phyloP scores from a whole-genome alignment of 2,797 vertebrate species.

The Amniataba percoides region DNA sequence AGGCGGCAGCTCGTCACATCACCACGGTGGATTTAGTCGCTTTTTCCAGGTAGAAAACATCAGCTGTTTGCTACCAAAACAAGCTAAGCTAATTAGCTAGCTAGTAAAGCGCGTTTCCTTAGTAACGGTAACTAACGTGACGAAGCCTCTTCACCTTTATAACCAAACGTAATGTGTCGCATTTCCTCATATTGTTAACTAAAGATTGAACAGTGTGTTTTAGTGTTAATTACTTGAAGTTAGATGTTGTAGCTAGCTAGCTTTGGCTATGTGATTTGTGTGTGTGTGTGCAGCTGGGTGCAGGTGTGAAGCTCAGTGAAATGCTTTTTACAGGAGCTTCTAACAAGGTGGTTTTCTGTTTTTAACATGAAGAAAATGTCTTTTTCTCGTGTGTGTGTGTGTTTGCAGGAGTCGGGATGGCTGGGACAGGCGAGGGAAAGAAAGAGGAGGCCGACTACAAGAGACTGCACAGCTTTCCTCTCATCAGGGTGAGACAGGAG shows the following conservation, averaged over 20 bases:
- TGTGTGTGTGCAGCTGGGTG: slow-evolving; percentile 18
- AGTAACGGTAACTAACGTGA: background rate
- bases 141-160: background rate
- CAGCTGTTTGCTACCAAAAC: slow-evolving; percentile 61
- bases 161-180: accelerated
- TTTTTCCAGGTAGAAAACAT: slow-evolving; percentile 27
- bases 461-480: slow-evolving; percentile 95
- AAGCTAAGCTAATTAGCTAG: slow-evolving; percentile 71
- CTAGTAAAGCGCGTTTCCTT: slow-evolving; percentile 2
- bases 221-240: too few relatives aligned
- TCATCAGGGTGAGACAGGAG: slow-evolving; percentile 90
- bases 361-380: background rate
- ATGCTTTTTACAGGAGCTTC: background rate
- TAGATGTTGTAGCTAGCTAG: slow-evolving; percentile 10
- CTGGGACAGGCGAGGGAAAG: slow-evolving; percentile 91
- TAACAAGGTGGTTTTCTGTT: accelerated
- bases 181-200: accelerated
- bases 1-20: accelerated
- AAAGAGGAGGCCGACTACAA: slow-evolving; percentile 99
- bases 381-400: background rate
- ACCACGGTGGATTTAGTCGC: background rate
- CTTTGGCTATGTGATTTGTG: slow-evolving; percentile 17
- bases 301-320: background rate
- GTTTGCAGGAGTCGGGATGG: slow-evolving; percentile 79
- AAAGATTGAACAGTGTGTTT: accelerated